A percentile compares a stretch with the other conserved stretches of the same genome.
Conservation (phyloP, 2,113 vertebrate genomes). For the Apaloderma vittatum region DNA sequence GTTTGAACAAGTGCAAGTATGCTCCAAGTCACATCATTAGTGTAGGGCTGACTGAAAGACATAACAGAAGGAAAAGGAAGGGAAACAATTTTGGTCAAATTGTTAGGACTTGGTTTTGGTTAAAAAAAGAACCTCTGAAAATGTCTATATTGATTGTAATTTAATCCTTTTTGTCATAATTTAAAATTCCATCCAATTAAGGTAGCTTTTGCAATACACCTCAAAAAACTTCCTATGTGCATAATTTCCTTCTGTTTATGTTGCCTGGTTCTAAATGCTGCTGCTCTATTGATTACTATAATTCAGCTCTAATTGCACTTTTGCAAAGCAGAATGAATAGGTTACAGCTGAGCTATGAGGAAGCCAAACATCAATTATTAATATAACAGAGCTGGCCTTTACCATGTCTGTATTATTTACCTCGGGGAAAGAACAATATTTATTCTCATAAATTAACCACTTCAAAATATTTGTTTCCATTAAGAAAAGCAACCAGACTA, state of each 20-base stretch:
- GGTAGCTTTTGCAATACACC: not conserved
- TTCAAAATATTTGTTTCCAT: constrained; percentile 67
- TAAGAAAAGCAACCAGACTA: constrained; percentile 23
- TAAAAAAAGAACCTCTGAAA: constrained; percentile 19
- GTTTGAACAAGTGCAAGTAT: not conserved
- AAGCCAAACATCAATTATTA: constrained; percentile 76
- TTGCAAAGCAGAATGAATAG: constrained; percentile 65
- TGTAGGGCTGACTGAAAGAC: not conserved
- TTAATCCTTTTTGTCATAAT: not conserved
- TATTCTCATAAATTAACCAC: constrained; percentile 61
- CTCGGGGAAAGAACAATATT: constrained; percentile 49
- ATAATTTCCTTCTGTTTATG: constrained; percentile 42
- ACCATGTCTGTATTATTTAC: constrained; percentile 63
- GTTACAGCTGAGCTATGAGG: constrained; percentile 63
- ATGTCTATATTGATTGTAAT: not conserved
- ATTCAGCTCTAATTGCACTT: constrained; percentile 79
- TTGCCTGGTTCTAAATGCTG: constrained; percentile 62
- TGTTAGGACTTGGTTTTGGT: not conserved
- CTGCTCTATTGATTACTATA: constrained; percentile 80
- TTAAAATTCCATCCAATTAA: constrained; percentile 19
- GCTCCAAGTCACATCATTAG: not conserved
- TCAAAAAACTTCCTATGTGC: constrained; percentile 40
- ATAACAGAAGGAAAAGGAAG: not conserved
- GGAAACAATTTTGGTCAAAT: not conserved
- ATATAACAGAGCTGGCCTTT: constrained; percentile 65